Evolutionary conservation across 2,797 vertebrate genomes (phyloP).

Genomic region (Ispidina picta): DNA sequence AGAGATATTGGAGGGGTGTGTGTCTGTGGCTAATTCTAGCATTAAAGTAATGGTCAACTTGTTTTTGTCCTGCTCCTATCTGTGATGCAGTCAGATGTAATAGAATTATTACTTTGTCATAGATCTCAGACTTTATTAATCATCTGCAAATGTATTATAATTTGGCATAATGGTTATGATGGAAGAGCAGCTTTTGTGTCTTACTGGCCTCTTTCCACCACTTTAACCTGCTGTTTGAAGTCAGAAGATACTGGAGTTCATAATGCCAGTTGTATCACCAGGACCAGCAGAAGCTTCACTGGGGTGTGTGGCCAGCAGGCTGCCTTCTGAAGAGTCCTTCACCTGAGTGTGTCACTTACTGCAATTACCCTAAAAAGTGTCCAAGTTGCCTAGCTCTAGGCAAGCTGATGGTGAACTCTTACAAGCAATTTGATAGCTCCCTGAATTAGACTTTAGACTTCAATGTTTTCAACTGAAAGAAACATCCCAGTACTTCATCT

Average conservation of each 20-base stretch:
- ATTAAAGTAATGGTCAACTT: neutral
- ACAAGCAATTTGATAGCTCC: fast-evolving
- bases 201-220: neutral
- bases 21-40: neutral
- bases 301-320: neutral
- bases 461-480: neutral
- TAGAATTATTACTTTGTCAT: neutral
- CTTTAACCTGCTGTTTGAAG: neutral
- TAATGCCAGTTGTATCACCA: neutral
- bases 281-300: neutral
- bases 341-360: neutral
- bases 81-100: neutral
- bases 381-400: neutral
- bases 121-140: neutral
- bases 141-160: neutral
- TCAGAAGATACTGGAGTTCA: neutral
- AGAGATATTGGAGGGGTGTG: neutral
- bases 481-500: neutral
- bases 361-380: neutral
- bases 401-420: conserved; percentile 1
- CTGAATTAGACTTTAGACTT: conserved; percentile 5
- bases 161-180: neutral
- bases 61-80: neutral
- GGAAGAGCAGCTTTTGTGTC: neutral
- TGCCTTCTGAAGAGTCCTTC: neutral